A percentile compares a stretch with the other conserved stretches of the same genome.
These are phyloP conservation scores for Dendrolimus kikuchii DNA, from an alignment of 1,140 invertebrate genomes.

Conservation along the genomic window DNA sequence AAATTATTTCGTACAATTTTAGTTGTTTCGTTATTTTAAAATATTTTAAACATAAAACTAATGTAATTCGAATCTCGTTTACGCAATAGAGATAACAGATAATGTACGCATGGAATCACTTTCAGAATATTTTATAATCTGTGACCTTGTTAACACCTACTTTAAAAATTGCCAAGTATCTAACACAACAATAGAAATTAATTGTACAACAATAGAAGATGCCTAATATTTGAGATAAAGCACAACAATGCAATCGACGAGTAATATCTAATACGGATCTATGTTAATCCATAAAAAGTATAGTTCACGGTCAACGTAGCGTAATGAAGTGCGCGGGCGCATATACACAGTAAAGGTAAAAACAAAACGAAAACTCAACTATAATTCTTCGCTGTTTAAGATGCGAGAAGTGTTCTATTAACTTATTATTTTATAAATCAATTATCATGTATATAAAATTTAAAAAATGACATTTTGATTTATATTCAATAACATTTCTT, in stretches of 20 bases:
- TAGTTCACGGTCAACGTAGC: slow-evolving; percentile 52
- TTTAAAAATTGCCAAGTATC: neutral
- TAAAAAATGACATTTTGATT: too few relatives aligned
- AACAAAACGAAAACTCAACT: too few relatives aligned
- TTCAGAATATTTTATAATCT: slow-evolving; percentile 13
- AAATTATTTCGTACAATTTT: too few relatives aligned
- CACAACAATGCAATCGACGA: slow-evolving; percentile 36
- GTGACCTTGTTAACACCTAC: too few relatives aligned
- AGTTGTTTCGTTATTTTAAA: neutral
- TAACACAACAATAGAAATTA: slow-evolving; percentile 21
- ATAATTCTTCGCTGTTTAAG: too few relatives aligned
- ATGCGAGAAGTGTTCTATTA: too few relatives aligned
- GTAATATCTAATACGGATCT: slow-evolving; percentile 51
- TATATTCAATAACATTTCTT: too few relatives aligned
- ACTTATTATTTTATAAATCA: too few relatives aligned
- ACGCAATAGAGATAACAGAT: slow-evolving; percentile 14
- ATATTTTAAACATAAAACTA: neutral
- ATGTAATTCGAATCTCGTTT: too few relatives aligned
- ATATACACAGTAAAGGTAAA: neutral
- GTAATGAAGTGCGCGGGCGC: slow-evolving; percentile 26
- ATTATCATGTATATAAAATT: too few relatives aligned
- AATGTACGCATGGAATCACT: slow-evolving; percentile 13
- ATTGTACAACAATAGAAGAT: slow-evolving; percentile 28
- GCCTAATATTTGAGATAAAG: slow-evolving; percentile 35
- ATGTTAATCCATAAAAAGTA: slow-evolving; percentile 48